phyloP scores from a whole-genome alignment of 2,888 invertebrate genomes.

The Dasysyrphus albostriatus region DNA sequence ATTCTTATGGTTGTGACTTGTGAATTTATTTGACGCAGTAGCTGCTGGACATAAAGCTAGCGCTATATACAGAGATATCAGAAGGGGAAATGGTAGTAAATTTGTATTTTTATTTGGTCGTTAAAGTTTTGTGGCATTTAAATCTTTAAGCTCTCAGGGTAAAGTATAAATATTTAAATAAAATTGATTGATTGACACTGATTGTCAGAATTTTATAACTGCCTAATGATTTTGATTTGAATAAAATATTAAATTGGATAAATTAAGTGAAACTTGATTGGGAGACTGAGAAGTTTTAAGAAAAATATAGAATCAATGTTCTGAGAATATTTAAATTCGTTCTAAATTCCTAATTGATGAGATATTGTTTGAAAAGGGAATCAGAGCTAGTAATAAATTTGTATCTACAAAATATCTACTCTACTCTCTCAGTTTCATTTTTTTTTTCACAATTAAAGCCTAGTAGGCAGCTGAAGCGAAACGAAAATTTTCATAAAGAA shows the following conservation, averaged over 20 bases:
- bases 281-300: not conserved
- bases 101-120: conserved; percentile 71
- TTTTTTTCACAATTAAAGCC: too few species aligned
- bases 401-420: too few species aligned
- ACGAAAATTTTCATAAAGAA: too few species aligned
- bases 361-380: not conserved
- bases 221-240: conserved; percentile 68
- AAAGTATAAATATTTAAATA: conserved; percentile 43
- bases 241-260: conserved; percentile 45
- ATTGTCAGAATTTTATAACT: conserved; percentile 70
- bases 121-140: conserved; percentile 62
- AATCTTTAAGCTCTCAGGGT: conserved; percentile 28
- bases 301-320: not conserved
- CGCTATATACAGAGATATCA: conserved; percentile 6
- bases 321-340: not conserved
- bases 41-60: conserved; percentile 11
- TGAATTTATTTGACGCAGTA: conserved; percentile 74
- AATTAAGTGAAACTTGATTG: conserved; percentile 49
- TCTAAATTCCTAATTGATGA: too few species aligned
- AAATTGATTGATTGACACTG: conserved; percentile 74
- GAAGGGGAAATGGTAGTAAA: conserved; percentile 62
- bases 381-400: too few species aligned
- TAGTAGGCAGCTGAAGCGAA: too few species aligned
- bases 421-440: too few species aligned
- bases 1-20: conserved; percentile 57